Conservation (phyloP, 2,797 vertebrate species). For the Lerista edwardsae region DNA sequence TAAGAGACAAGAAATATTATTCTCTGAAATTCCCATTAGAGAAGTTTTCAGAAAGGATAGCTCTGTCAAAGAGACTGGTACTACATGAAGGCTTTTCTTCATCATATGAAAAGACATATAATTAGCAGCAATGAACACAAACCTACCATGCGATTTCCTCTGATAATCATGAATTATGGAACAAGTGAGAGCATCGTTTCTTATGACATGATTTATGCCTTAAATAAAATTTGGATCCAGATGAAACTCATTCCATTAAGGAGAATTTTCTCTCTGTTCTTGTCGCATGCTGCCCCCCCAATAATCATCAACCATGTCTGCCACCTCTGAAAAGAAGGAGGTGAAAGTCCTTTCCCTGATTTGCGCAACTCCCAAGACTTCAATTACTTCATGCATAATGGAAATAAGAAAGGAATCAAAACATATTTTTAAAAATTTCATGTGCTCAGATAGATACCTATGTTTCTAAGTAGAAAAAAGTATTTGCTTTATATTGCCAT, state of each 20-base stretch:
- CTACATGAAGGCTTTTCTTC: background rate
- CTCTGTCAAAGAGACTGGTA: conserved; percentile 10
- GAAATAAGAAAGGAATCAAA: background rate
- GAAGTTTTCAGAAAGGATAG: background rate
- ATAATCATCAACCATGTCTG: background rate
- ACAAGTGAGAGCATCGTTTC: conserved; percentile 2
- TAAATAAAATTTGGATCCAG: background rate
- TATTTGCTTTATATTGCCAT: background rate
- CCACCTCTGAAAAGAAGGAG: background rate
- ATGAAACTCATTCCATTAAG: conserved; percentile 1
- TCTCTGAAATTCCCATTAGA: background rate
- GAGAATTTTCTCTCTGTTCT: background rate
- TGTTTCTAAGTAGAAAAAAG: background rate
- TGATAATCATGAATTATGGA: conserved; percentile 13
- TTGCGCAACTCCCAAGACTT: background rate
- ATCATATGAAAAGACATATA: background rate
- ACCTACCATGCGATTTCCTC: background rate
- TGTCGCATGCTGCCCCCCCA: background rate
- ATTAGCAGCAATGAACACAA: conserved; percentile 4
- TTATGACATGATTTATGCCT: background rate
- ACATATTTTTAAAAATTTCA: background rate
- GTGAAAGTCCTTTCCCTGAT: background rate
- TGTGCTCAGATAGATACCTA: background rate
- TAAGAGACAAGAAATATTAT: background rate
- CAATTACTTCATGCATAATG: background rate